A percentile compares a stretch with the other conserved stretches of the same genome.
Conservation (phyloP, 2,888 invertebrate species). For the Serrognathus titanus region DNA sequence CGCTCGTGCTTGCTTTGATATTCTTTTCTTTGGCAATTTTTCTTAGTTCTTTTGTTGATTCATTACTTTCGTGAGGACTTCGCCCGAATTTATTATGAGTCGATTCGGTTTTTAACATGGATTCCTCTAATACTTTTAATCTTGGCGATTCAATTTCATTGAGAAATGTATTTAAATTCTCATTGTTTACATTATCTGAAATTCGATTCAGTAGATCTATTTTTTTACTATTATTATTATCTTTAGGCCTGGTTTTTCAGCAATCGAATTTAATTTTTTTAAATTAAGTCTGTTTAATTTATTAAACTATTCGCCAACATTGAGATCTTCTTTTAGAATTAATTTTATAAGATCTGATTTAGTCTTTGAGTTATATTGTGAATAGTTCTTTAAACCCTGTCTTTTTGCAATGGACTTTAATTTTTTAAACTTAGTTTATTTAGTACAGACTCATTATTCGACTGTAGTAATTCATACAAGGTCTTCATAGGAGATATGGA, state of each 20-base stretch:
- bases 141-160: neutral
- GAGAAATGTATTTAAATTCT: neutral
- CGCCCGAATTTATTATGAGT: neutral
- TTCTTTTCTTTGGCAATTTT: conserved; percentile 12
- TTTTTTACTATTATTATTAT: conserved; percentile 7
- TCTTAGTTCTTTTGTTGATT: neutral
- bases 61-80: too few relatives aligned
- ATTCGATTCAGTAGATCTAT: conserved; percentile 5
- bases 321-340: neutral
- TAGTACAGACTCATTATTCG: neutral
- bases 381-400: neutral
- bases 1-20: conserved; percentile 8
- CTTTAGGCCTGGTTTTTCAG: conserved; percentile 9
- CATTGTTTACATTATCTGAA: neutral
- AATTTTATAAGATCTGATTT: too few relatives aligned
- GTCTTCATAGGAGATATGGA: too few relatives aligned
- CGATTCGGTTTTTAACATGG: neutral
- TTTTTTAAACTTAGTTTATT: neutral
- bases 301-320: conserved; percentile 10
- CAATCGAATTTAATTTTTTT: conserved; percentile 15
- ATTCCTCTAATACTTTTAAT: neutral
- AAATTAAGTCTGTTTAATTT: conserved; percentile 13
- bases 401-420: neutral
- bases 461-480: too few relatives aligned
- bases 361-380: conserved; percentile 2